These are phyloP conservation scores for Pogonocichla stellata DNA, from an alignment of 2,113 vertebrate species.

Conservation along the genomic window DNA sequence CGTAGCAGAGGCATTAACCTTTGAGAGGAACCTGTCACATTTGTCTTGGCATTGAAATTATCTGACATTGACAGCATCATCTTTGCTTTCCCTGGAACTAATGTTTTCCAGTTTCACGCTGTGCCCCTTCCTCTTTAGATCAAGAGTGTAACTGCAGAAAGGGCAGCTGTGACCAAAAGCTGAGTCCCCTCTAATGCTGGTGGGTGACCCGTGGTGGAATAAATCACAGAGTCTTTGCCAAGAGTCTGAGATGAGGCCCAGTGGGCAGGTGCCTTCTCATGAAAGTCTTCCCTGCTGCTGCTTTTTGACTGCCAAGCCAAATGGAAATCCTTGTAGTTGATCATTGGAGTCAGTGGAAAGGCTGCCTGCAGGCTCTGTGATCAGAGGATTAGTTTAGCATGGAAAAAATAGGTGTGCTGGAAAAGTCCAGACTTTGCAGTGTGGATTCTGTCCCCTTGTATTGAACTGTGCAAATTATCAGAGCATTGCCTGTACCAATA, in stretches of 20 bases:
- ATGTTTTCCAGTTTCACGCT: neutral
- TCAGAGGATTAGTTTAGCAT: neutral
- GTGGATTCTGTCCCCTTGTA: neutral
- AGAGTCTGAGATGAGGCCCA: neutral
- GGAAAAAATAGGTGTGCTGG: neutral
- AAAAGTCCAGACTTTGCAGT: neutral
- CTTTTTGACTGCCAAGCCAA: neutral
- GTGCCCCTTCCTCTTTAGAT: neutral
- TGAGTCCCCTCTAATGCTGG: neutral
- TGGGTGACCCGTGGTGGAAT: neutral
- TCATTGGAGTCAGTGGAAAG: neutral
- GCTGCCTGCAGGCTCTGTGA: neutral
- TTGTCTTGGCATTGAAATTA: slow-evolving; percentile 53
- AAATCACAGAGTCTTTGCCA: neutral
- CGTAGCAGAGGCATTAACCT: slow-evolving; percentile 46
- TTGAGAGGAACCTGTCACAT: slow-evolving; percentile 41
- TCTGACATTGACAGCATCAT: slow-evolving; percentile 52
- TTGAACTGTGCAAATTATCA: neutral
- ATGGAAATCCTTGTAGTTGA: neutral
- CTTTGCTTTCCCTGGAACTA: slow-evolving; percentile 44
- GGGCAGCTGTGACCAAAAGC: slow-evolving; percentile 13
- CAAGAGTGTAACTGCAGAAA: neutral
- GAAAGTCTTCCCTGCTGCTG: neutral
- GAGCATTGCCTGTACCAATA: neutral
- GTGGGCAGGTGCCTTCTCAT: neutral